Evolutionary conservation across 2,797 vertebrate genomes (phyloP).

Genomic region (Rhinatrema bivittatum): DNA sequence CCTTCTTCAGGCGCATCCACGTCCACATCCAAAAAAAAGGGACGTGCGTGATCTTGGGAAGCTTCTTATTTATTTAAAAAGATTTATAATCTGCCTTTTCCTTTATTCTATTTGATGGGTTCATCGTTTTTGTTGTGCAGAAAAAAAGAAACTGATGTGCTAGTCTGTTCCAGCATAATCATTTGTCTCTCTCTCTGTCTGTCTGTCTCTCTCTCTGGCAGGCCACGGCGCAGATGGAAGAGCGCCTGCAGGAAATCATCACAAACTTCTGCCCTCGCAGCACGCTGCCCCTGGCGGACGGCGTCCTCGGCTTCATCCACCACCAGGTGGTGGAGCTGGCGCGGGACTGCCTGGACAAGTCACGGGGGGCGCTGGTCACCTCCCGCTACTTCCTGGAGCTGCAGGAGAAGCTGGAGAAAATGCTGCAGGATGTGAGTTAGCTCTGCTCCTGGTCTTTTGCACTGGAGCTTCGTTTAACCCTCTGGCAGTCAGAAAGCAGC

Average conservation of each 20-base stretch:
- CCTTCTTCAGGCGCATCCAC: too few relatives aligned
- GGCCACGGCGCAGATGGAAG: slow-evolving; percentile 97
- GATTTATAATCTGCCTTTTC: too few relatives aligned
- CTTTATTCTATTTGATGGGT: too few relatives aligned
- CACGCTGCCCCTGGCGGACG: slow-evolving; percentile 82
- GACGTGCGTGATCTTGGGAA: too few relatives aligned
- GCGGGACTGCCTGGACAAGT: slow-evolving; percentile 92
- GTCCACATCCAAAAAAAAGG: too few relatives aligned
- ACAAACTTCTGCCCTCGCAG: slow-evolving; percentile 69
- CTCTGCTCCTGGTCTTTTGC: background rate
- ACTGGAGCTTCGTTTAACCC: background rate
- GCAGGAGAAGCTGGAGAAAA: slow-evolving; percentile 92
- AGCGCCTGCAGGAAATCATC: slow-evolving; percentile 82
- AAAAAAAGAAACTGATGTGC: too few relatives aligned
- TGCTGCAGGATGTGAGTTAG: slow-evolving; percentile 78
- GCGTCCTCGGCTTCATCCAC: slow-evolving; percentile 94
- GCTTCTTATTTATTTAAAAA: too few relatives aligned
- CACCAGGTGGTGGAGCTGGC: slow-evolving; percentile 93
- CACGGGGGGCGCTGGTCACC: slow-evolving; percentile 84
- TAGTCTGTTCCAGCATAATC: too few relatives aligned
- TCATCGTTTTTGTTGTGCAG: too few relatives aligned
- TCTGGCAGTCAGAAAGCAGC: background rate
- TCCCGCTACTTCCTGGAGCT: slow-evolving; percentile 92
- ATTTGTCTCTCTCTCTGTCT: too few relatives aligned
- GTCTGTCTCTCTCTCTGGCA: slow-evolving; percentile 19